Evolutionary conservation across 2,113 vertebrate species (phyloP).

Genomic region (Macroglossus sobrinus): DNA sequence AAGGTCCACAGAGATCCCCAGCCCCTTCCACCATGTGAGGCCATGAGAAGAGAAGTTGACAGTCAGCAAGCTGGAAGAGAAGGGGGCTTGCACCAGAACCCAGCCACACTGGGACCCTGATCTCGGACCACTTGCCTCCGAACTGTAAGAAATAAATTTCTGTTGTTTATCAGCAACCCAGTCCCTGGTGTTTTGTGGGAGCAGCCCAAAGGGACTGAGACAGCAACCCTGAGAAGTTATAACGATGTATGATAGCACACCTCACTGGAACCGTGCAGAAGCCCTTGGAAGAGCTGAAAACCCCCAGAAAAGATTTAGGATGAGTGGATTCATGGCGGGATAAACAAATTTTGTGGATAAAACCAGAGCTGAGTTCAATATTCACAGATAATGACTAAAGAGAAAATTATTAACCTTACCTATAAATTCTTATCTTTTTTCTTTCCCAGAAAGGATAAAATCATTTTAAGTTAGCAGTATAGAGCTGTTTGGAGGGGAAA

Average conservation of each 20-base stretch:
- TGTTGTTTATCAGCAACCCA: background rate
- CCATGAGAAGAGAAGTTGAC: background rate
- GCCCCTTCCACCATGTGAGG: background rate
- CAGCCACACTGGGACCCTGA: background rate
- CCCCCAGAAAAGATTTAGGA: background rate
- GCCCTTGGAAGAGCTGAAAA: background rate
- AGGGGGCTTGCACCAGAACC: background rate
- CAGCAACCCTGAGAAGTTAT: background rate
- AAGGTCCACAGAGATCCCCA: background rate
- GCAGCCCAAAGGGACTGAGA: background rate
- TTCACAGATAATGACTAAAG: background rate
- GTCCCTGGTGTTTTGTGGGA: background rate
- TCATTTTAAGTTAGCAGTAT: background rate
- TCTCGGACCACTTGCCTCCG: background rate
- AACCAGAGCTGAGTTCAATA: background rate
- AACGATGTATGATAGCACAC: background rate
- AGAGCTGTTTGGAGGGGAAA: constrained; percentile 11
- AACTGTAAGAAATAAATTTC: background rate
- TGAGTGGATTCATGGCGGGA: background rate
- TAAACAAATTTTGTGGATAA: background rate
- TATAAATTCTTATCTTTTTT: background rate
- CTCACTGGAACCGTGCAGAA: background rate
- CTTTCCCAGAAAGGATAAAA: constrained; percentile 22
- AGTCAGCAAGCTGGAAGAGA: background rate
- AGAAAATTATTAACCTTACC: constrained; percentile 2